phyloP scores from a whole-genome alignment of 1,140 invertebrate genomes.

The Apolygus lucorum region DNA sequence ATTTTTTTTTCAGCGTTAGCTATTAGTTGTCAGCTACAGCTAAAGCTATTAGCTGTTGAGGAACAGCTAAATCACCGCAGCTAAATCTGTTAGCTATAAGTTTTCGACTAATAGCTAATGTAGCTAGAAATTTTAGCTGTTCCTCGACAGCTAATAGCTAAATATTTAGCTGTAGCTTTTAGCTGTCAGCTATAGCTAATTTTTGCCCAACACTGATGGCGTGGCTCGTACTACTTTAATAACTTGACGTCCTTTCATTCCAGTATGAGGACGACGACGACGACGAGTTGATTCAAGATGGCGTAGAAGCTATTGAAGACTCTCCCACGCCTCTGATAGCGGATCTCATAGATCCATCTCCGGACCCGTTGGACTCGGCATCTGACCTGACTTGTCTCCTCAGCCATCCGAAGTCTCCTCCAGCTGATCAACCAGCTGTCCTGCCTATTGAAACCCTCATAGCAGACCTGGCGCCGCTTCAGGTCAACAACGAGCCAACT shows the following conservation, averaged over 20 bases:
- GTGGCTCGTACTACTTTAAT: too few relatives aligned
- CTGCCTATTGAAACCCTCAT: not conserved
- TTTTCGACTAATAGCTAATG: too few relatives aligned
- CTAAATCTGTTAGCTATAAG: too few relatives aligned
- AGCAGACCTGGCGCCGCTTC: constrained; percentile 7
- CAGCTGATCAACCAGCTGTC: not conserved
- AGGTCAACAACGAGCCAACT: constrained; percentile 23
- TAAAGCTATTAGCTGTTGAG: too few relatives aligned
- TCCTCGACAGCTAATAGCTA: too few relatives aligned
- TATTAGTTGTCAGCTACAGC: too few relatives aligned
- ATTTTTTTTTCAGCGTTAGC: too few relatives aligned
- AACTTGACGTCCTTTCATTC: not conserved
- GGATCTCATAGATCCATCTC: not conserved
- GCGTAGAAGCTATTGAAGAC: constrained; percentile 13
- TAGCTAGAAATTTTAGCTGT: too few relatives aligned
- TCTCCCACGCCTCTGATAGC: not conserved
- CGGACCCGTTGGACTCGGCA: not conserved
- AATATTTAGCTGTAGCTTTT: too few relatives aligned
- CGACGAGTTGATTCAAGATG: constrained; percentile 18
- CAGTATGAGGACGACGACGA: constrained; percentile 16
- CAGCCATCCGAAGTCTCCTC: not conserved
- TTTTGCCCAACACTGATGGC: too few relatives aligned
- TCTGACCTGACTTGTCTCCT: not conserved
- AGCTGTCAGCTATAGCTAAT: too few relatives aligned
- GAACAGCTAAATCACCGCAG: too few relatives aligned